Base-by-base conservation (phyloP, 1,140 invertebrate species). In the Paraescarpia echinospica region DNA sequence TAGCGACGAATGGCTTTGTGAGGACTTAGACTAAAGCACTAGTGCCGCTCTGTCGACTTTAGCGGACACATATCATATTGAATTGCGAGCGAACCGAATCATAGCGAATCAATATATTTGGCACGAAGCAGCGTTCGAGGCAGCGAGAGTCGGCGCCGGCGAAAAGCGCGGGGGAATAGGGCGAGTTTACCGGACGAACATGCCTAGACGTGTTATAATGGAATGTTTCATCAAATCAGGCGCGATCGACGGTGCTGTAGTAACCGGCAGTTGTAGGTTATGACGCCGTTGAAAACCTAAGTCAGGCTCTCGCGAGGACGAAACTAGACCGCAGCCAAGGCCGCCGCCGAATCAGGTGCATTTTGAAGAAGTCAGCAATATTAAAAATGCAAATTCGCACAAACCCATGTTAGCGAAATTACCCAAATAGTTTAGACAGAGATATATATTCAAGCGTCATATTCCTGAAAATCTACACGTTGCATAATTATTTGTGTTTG, bases 201-300 rank as follows among this genome's bases (percentile, higher is more conserved):
- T 27, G 59, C 59, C 59, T 18, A 27, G 59, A 77, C 22, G 1
- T 77, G 59, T 77, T 77, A 77, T 77, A 77, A 77, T 77, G 59
- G 59, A 77, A 77, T 77, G 59, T 77, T 77, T 77, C 59, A 77
- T 77, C 59, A 77, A 77, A 77, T 77, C 59, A 77, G 59, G 59
- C 59, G 59, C 59, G 59, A 77, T 77, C 59, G 59, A 77, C 22
- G 59, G 59, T 77, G 59, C 8, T 77, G 59, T 77, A 77, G 59
- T 77, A 77, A 77, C 8, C 59, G 14, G 9, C 8, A 77, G 59
- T 77, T 77, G 59, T 77, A 77, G 18, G 59, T 14, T 77, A 0
- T 18, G 59, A 77, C 59, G 59, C 59, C 22, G 59, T 77, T 31
- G 59, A 77, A 77, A 27, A 77, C 27, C 59, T 77, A 5, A 6